Conservation (phyloP, 2,113 vertebrate genomes). For the Scytalopus superciliaris region DNA sequence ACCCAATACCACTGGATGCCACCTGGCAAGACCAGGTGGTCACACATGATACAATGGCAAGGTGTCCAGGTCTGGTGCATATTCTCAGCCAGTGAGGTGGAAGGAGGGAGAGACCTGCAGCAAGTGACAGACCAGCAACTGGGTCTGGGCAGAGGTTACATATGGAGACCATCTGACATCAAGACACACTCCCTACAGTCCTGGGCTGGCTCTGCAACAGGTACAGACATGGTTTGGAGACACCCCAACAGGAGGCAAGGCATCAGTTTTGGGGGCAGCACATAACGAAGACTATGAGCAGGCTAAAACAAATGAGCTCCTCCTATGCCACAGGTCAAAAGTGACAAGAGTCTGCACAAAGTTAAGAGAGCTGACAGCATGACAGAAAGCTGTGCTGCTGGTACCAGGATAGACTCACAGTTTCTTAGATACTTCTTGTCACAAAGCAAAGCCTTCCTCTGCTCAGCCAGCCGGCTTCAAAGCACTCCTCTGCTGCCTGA, state of each 20-base stretch:
- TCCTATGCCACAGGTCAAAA: background rate
- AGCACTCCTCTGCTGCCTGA: background rate
- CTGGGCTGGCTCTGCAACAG: background rate
- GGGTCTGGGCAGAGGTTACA: background rate
- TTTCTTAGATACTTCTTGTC: background rate
- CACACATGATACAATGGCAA: background rate
- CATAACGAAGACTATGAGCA: rapidly evolving
- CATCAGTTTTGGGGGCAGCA: background rate
- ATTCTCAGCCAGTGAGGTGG: background rate
- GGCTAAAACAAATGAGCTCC: background rate
- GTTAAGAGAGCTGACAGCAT: background rate
- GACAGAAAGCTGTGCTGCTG: background rate
- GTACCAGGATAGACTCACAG: rapidly evolving
- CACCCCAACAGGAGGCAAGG: background rate
- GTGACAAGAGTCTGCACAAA: background rate
- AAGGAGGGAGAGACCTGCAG: background rate
- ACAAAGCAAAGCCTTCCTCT: background rate
- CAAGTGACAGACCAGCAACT: rapidly evolving
- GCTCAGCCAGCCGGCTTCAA: background rate
- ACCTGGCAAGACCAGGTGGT: background rate
- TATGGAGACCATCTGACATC: background rate
- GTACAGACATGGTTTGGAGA: background rate
- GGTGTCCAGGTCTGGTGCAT: background rate
- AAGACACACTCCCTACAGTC: background rate
- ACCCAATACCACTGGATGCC: background rate